phyloP scores from a whole-genome alignment of 2,888 invertebrate species.

The Aleiodes alternator region DNA sequence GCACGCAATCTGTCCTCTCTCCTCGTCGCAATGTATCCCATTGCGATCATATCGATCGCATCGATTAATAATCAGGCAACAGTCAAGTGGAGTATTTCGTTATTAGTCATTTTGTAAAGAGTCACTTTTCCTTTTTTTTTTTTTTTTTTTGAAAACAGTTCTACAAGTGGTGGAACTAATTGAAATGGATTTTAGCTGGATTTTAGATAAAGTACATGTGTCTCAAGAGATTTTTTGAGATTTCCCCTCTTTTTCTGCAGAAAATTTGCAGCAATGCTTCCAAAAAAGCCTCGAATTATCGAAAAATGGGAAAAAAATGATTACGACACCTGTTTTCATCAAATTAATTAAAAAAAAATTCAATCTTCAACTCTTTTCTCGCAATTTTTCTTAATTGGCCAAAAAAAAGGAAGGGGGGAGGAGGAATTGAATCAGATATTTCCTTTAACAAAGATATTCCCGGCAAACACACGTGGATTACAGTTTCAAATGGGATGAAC shows the following conservation, averaged over 20 bases:
- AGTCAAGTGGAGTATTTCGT: conserved; percentile 57
- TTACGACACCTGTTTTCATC: no score
- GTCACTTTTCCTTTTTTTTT: conserved; percentile 2
- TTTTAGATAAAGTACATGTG: no score
- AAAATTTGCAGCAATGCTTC: no score
- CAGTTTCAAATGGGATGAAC: conserved; percentile 15
- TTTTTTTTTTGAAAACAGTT: conserved; percentile 24
- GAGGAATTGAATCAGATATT: no score
- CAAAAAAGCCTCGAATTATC: no score
- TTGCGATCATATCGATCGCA: conserved; percentile 73
- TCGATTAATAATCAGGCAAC: conserved; percentile 71
- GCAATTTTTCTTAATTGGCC: no score
- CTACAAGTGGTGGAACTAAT: conserved; percentile 10
- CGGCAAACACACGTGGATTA: background rate
- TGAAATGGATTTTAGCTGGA: background rate
- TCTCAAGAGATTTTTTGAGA: no score
- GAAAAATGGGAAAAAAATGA: no score
- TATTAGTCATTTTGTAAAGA: conserved; percentile 18
- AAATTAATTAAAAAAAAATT: no score
- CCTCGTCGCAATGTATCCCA: conserved; percentile 56
- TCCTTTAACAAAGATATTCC: background rate
- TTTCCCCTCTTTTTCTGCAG: no score
- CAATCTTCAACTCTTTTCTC: no score
- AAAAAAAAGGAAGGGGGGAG: no score
- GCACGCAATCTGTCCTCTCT: conserved; percentile 60